Evolutionary conservation across 2,797 vertebrate genomes (phyloP).

Genomic region (Sciurus vulgaris): DNA sequence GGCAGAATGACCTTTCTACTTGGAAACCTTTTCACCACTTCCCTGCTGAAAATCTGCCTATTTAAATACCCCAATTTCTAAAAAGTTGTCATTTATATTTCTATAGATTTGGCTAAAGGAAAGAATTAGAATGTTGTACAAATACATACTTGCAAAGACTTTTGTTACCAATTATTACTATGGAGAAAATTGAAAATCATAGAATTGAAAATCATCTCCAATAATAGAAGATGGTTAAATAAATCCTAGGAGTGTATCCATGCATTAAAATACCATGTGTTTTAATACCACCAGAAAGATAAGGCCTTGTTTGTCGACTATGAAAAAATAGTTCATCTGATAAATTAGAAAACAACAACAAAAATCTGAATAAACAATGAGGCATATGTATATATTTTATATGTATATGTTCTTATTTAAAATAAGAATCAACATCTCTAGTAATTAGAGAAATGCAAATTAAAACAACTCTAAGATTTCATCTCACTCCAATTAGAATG

Average conservation of each 20-base stretch:
- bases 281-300: neutral
- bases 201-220: constrained; percentile 46
- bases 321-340: neutral
- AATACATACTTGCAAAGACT: constrained; percentile 46
- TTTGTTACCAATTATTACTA: constrained; percentile 43
- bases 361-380: neutral
- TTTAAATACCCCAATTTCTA: constrained; percentile 56
- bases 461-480: no score
- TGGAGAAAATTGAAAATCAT: constrained; percentile 60
- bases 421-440: neutral
- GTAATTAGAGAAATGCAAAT: no score
- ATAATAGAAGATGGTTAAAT: constrained; percentile 2
- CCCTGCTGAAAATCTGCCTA: constrained; percentile 3
- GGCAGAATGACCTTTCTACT: neutral
- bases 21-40: neutral
- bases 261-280: neutral
- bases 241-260: neutral
- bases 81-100: constrained; percentile 16
- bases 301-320: neutral
- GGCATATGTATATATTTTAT: neutral
- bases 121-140: constrained; percentile 35
- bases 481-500: no score
- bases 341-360: neutral
- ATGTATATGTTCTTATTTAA: constrained; percentile 38
- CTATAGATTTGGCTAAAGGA: constrained; percentile 51